Percentiles rank a stretch among this genome's conserved stretches.
phyloP scores from a whole-genome alignment of 2,888 invertebrate species.

The Diabrotica balteata region DNA sequence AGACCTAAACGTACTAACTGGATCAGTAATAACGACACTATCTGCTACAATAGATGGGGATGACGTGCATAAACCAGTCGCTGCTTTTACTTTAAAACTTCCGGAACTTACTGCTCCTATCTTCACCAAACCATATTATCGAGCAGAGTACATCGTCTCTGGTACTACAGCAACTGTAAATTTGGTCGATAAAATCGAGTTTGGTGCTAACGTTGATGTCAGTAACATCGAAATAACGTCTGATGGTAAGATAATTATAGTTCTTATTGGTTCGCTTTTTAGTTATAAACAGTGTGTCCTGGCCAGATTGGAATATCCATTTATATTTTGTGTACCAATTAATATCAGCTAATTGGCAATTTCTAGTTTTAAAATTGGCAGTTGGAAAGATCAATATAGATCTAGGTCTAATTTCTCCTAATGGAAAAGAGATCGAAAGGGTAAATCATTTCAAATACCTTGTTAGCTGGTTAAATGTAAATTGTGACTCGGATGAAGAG shows the following conservation, averaged over 20 bases:
- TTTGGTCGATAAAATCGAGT: conserved; percentile 13
- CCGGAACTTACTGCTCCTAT: conserved; percentile 23
- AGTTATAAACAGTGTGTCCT: no score
- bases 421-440: no score
- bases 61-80: conserved; percentile 15
- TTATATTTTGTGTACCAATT: no score
- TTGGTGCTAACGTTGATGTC: conserved; percentile 7
- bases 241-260: conserved; percentile 14
- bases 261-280: no score
- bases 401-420: no score
- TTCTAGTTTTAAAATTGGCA: no score
- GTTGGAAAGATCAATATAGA: no score
- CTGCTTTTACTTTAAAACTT: conserved; percentile 29
- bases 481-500: no score
- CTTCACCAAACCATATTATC: conserved; percentile 28
- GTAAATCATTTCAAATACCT: no score
- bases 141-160: conserved; percentile 19
- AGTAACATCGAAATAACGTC: conserved; percentile 13
- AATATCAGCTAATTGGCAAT: no score
- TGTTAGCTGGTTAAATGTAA: no score
- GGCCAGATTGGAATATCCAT: no score
- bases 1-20: conserved; percentile 13
- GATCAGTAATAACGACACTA: conserved; percentile 23
- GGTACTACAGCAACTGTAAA: conserved; percentile 8
- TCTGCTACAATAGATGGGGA: conserved; percentile 17